Evolutionary conservation across 2,888 invertebrate genomes (phyloP).

Genomic region (Tridacna crocea): DNA sequence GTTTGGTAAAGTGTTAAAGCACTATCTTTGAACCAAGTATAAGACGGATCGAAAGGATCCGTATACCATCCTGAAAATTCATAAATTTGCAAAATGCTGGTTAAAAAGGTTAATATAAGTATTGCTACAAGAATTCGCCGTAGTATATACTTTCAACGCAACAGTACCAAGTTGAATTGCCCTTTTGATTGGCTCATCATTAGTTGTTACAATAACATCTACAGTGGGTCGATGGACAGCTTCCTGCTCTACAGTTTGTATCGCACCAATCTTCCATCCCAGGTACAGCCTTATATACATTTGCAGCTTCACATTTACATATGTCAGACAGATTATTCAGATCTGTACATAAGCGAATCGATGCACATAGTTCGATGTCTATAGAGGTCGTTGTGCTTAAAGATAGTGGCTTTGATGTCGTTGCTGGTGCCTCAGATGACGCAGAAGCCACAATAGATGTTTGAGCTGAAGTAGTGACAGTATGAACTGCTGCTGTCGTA

Average conservation of each 20-base stretch:
- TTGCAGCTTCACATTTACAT: background rate
- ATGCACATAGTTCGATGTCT: background rate
- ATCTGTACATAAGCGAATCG: background rate
- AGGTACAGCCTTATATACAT: background rate
- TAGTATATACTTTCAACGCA: too few relatives aligned
- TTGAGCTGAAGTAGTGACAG: background rate
- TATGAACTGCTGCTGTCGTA: background rate
- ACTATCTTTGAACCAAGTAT: too few relatives aligned
- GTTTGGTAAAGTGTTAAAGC: too few relatives aligned
- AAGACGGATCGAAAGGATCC: too few relatives aligned
- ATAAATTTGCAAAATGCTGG: too few relatives aligned
- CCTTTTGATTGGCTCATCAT: too few relatives aligned
- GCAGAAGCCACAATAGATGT: background rate
- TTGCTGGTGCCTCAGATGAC: background rate
- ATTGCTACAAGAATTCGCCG: too few relatives aligned
- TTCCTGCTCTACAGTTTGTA: background rate
- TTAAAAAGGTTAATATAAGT: too few relatives aligned
- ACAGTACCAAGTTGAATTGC: too few relatives aligned
- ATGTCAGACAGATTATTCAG: background rate
- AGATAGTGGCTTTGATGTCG: background rate
- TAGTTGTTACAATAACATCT: background rate
- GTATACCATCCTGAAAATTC: too few relatives aligned
- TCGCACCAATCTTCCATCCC: background rate
- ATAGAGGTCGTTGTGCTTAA: background rate
- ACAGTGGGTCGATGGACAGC: slow-evolving; percentile 6